Evolutionary conservation across 1,140 invertebrate genomes (phyloP).

Genomic region (Drosophila paulistorum): DNA sequence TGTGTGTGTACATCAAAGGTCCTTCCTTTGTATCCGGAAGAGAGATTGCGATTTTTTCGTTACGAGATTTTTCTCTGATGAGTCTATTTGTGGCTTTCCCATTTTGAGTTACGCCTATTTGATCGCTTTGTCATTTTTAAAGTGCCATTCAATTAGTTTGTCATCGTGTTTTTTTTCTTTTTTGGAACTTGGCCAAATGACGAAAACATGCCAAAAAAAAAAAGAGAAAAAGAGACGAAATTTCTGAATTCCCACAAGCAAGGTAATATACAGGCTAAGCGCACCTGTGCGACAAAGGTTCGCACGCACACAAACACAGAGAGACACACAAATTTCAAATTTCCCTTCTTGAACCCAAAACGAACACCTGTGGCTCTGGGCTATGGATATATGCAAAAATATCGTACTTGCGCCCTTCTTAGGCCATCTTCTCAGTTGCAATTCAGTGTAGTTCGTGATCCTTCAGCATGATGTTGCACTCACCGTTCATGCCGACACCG

Average conservation of each 20-base stretch:
- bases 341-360: not conserved
- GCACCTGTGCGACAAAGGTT: conserved; percentile 53
- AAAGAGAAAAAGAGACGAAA: conserved; percentile 20
- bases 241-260: conserved; percentile 47
- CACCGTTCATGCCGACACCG: conserved; percentile 26
- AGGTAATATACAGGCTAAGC: conserved; percentile 21
- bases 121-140: conserved; percentile 40
- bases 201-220: conserved; percentile 23
- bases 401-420: conserved; percentile 7
- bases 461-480: conserved; percentile 59
- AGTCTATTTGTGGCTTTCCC: conserved; percentile 38
- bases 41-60: conserved; percentile 49
- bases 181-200: conserved; percentile 50
- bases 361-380: conserved; percentile 68
- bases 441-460: conserved; percentile 53
- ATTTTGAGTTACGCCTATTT: conserved; percentile 15
- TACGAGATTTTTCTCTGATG: conserved; percentile 74
- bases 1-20: conserved; percentile 33
- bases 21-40: conserved; percentile 28
- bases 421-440: conserved; percentile 46
- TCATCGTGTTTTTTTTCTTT: conserved; percentile 44
- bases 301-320: not conserved
- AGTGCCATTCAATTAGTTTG: conserved; percentile 73
- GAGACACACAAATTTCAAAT: too few relatives aligned
- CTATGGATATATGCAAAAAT: conserved; percentile 41